A percentile compares a stretch with the other conserved stretches of the same genome.
Conservation (phyloP, 2,888 invertebrate species). For the Pterostichus niger region DNA sequence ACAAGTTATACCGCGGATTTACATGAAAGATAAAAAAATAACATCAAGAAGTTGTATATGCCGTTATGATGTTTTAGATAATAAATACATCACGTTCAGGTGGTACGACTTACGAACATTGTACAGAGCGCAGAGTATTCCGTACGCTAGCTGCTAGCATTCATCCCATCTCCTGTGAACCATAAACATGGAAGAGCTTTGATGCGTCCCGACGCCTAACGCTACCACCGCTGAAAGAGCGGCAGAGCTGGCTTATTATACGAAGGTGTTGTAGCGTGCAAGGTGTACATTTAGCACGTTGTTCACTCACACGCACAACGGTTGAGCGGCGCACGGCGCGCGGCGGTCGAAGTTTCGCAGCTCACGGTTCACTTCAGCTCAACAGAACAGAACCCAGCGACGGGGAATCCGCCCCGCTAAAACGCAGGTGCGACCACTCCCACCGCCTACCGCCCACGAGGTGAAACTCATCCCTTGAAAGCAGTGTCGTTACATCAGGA, state of each 20-base stretch:
- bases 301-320: constrained; percentile 30
- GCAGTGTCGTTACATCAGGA: neutral
- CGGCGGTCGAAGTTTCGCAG: constrained; percentile 25
- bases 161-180: constrained; percentile 30
- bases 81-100: neutral
- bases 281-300: constrained; percentile 67
- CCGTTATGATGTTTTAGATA: neutral
- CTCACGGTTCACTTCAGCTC: constrained; percentile 38
- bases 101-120: neutral
- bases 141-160: constrained; percentile 1
- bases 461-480: neutral
- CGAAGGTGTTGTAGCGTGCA: constrained; percentile 70
- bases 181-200: constrained; percentile 44
- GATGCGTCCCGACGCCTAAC: constrained; percentile 25
- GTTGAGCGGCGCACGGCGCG: neutral
- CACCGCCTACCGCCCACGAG: constrained; percentile 32
- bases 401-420: constrained; percentile 14
- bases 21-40: too few relatives aligned
- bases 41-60: neutral
- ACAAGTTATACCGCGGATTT: too few relatives aligned
- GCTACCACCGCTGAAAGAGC: too few relatives aligned
- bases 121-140: neutral
- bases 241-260: constrained; percentile 69
- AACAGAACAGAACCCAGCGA: constrained; percentile 3
- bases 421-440: constrained; percentile 47